Evolutionary conservation across 2,888 invertebrate species (phyloP), one percentile per base, ranked within the genome.

Genomic region (Epsilonema sp.): DNA sequence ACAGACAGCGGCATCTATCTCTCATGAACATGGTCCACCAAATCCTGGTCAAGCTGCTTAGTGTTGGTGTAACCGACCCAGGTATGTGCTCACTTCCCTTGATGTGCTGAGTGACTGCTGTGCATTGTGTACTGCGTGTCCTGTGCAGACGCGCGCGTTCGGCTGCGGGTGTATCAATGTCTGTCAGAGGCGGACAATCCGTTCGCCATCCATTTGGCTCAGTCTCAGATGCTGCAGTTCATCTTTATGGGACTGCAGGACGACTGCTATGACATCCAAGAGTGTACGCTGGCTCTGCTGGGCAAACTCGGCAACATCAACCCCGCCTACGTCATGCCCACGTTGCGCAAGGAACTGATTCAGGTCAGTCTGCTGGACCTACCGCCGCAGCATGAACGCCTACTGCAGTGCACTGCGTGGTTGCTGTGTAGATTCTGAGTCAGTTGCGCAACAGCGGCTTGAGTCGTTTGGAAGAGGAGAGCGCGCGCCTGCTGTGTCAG

Each of bases 311-410:
- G 89, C 59, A 77, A 78, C 23, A 80, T 90, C 63, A 99, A 99
- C 71, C 97, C 97, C 0, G 92, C 94, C 0, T 92, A 92, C 66
- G 86, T 97, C 1, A 86, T 94, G 82, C 97, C 97, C 0, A 84
- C 86, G 13, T 73, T 99, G 1, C 73, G 97, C 46, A 87, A 89
- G 65, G 82, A 84, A 1, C 72, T 97, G 40, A 82, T 94, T 43
- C 75, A 76, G 69, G 74, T 75, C 20, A 45, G 57, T 38, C 51
- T 53, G 26, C 55, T 31, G n/a, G n/a, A n/a, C n/a, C n/a, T n/a
- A n/a, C n/a, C n/a, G n/a, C n/a, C n/a, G n/a, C n/a, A n/a, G n/a
- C n/a, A n/a, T n/a, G n/a, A n/a, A n/a, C n/a, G n/a, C n/a, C n/a
- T n/a, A n/a, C n/a, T n/a, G n/a, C n/a, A n/a, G n/a, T n/a, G n/a